Conservation (phyloP, 2,888 invertebrate species). For the Drosophila fungiperda region DNA sequence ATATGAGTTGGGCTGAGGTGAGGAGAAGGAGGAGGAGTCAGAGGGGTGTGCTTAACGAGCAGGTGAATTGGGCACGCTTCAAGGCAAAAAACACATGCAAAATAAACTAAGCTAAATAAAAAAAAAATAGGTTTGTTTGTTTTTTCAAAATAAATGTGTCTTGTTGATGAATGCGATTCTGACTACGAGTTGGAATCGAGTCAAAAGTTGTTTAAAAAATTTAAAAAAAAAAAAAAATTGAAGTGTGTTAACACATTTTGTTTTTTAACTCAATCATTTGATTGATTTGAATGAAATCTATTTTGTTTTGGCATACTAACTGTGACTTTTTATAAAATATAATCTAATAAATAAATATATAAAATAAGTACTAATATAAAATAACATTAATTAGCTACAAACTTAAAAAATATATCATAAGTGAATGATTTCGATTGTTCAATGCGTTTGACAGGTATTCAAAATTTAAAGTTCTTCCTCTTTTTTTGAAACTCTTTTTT, state of each 20-base stretch:
- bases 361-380: not conserved
- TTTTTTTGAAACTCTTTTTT: not conserved
- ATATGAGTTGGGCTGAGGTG: not conserved
- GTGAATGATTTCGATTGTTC: not conserved
- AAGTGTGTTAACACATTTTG: not conserved
- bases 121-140: not conserved
- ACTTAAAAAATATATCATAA: not conserved
- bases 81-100: not conserved
- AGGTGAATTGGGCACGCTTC: slow-evolving; percentile 30
- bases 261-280: not conserved
- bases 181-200: not conserved
- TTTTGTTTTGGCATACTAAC: not conserved
- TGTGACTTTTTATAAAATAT: not conserved
- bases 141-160: not conserved
- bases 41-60: slow-evolving; percentile 2
- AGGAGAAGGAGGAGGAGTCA: not conserved
- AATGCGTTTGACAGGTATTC: not conserved
- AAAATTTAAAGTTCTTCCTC: not conserved
- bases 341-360: not conserved
- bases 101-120: not conserved
- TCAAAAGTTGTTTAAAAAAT: not conserved
- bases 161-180: not conserved
- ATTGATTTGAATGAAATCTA: not conserved
- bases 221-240: too few species aligned
- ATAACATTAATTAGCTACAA: not conserved